Conservation (phyloP, 2,797 vertebrate genomes). For the Periophthalmus magnuspinnatus region DNA sequence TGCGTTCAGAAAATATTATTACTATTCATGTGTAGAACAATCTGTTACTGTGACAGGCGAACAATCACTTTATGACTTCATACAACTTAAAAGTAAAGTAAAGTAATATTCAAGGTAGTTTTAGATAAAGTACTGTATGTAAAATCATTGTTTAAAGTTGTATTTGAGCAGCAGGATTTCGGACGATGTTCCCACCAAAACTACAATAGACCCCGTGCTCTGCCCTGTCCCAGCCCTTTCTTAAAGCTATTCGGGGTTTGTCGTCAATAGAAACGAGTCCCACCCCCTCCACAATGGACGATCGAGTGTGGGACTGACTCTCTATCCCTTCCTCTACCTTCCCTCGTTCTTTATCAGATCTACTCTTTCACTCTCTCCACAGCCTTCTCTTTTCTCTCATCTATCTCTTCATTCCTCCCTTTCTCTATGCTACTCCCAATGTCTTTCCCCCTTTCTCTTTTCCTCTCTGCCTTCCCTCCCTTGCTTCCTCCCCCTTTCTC, state of each 20-base stretch:
- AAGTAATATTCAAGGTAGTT: too few species aligned
- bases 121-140: background rate
- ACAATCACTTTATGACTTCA: too few species aligned
- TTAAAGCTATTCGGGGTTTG: constrained; percentile 73
- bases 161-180: constrained; percentile 60
- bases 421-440: constrained; percentile 1
- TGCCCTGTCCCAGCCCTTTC: constrained; percentile 71
- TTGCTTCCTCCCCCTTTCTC: too few species aligned
- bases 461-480: too few species aligned
- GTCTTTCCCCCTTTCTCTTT: background rate
- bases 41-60: too few species aligned
- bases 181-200: constrained; percentile 78
- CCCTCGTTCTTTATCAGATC: constrained; percentile 44
- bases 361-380: constrained; percentile 8
- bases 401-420: constrained; percentile 3
- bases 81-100: too few species aligned
- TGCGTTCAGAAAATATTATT: too few species aligned
- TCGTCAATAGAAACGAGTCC: constrained; percentile 77
- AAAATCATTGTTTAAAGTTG: constrained; percentile 43
- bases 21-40: too few species aligned
- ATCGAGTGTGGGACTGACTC: constrained; percentile 69
- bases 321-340: background rate
- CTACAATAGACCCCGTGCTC: constrained; percentile 67
- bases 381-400: constrained; percentile 14
- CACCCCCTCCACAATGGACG: constrained; percentile 74